A percentile compares a stretch with the other conserved stretches of the same genome.
These are phyloP conservation scores for Bujurquina vittata DNA, from an alignment of 2,113 vertebrate species.

Conservation along the genomic window DNA sequence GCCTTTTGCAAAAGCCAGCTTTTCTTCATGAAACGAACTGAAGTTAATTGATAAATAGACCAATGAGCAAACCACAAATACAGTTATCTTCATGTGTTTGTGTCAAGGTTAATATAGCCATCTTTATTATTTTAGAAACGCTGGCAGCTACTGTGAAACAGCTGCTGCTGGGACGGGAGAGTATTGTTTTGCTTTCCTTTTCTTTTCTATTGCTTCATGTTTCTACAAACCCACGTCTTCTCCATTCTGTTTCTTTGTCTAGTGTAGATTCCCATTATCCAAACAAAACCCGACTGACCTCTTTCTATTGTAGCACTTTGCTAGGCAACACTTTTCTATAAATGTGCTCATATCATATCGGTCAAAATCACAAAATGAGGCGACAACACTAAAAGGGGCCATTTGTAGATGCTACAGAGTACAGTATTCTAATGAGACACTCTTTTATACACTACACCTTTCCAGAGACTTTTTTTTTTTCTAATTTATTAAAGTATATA, in stretches of 20 bases:
- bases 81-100: not conserved
- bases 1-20: not conserved
- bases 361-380: conserved; percentile 1
- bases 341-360: not conserved
- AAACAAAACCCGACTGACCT: conserved; percentile 15
- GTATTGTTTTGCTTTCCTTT: not conserved
- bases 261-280: not conserved
- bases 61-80: not conserved
- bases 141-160: not conserved
- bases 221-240: not conserved
- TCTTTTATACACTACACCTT: not conserved
- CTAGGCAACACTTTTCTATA: conserved; percentile 11
- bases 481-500: not conserved
- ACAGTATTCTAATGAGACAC: not conserved
- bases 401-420: not conserved
- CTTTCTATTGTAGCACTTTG: not conserved
- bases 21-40: not conserved
- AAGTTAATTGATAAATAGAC: not conserved
- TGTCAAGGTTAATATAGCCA: not conserved
- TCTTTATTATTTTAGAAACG: not conserved
- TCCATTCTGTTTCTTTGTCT: not conserved
- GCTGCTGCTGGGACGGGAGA: not conserved
- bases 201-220: not conserved
- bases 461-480: no score
- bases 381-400: not conserved